A percentile compares a stretch with the other conserved stretches of the same genome.
Evolutionary conservation across 2,888 invertebrate species (phyloP).

Genomic region (Ferrisia virgata): DNA sequence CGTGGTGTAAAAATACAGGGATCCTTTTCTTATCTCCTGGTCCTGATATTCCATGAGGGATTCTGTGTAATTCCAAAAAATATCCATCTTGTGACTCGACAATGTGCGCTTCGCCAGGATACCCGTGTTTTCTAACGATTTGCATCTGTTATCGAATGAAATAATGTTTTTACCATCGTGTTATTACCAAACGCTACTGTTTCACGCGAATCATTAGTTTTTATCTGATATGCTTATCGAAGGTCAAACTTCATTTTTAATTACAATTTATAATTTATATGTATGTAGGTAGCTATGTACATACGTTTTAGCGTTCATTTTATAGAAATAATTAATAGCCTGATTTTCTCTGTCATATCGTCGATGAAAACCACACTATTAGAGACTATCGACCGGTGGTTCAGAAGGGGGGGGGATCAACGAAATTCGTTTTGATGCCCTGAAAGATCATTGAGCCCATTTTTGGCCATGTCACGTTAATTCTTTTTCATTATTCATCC

Average conservation of each 20-base stretch:
- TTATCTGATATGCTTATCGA: neutral
- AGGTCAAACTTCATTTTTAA: neutral
- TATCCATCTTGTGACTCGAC: slow-evolving; percentile 62
- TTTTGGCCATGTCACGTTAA: too few species aligned
- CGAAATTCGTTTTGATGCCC: too few species aligned
- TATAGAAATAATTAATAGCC: neutral
- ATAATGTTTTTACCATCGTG: neutral
- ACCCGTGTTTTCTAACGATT: slow-evolving; percentile 56
- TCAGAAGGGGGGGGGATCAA: too few species aligned
- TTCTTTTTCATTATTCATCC: too few species aligned
- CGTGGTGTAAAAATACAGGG: slow-evolving; percentile 59
- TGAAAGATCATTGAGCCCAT: too few species aligned
- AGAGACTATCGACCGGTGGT: too few species aligned
- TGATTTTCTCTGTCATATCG: too few species aligned
- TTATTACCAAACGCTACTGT: neutral
- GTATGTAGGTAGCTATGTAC: too few species aligned
- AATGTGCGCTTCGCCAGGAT: slow-evolving; percentile 58
- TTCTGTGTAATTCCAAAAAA: slow-evolving; percentile 62
- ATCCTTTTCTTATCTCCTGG: slow-evolving; percentile 43
- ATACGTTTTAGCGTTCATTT: neutral
- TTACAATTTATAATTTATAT: neutral
- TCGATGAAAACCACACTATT: too few species aligned
- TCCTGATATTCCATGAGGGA: slow-evolving; percentile 56
- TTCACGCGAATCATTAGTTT: neutral
- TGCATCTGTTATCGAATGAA: slow-evolving; percentile 53